Evolutionary conservation across 2,888 invertebrate species (phyloP).

Genomic region (Orthonychiurus folsomi): DNA sequence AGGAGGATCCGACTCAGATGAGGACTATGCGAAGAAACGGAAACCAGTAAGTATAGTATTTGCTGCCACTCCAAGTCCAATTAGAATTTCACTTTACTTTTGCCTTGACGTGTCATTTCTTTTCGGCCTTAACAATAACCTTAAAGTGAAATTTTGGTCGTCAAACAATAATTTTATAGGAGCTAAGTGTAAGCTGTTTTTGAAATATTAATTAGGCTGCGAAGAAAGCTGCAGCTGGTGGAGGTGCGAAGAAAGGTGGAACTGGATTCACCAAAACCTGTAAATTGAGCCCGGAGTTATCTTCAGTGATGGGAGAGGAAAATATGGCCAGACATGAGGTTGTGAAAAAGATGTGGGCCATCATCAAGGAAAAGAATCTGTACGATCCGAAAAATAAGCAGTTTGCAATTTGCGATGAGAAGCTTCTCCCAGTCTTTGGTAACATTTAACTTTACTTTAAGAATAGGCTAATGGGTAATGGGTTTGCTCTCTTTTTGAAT

Average conservation of each 20-base stretch:
- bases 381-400: slow-evolving; percentile 92
- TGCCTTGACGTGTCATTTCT: too few relatives aligned
- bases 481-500: slow-evolving; percentile 2
- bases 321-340: slow-evolving; percentile 80
- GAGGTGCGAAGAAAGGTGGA: slow-evolving; percentile 49
- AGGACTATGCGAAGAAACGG: neutral
- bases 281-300: slow-evolving; percentile 72
- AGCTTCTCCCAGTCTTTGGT: slow-evolving; percentile 79
- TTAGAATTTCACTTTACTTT: neutral
- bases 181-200: too few relatives aligned
- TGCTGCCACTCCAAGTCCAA: too few relatives aligned
- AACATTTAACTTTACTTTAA: slow-evolving; percentile 16
- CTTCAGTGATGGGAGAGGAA: slow-evolving; percentile 73
- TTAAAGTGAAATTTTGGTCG: too few relatives aligned
- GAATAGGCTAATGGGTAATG: neutral
- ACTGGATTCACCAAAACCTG: slow-evolving; percentile 77
- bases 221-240: too few relatives aligned
- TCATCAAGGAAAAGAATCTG: slow-evolving; percentile 78
- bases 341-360: slow-evolving; percentile 80
- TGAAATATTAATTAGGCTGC: too few relatives aligned
- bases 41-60: neutral
- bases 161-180: too few relatives aligned
- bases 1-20: neutral
- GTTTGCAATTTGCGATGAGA: slow-evolving; percentile 87
- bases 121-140: too few relatives aligned